Evolutionary conservation across 2,113 vertebrate genomes (phyloP).

Genomic region (Thomomys bottae): DNA sequence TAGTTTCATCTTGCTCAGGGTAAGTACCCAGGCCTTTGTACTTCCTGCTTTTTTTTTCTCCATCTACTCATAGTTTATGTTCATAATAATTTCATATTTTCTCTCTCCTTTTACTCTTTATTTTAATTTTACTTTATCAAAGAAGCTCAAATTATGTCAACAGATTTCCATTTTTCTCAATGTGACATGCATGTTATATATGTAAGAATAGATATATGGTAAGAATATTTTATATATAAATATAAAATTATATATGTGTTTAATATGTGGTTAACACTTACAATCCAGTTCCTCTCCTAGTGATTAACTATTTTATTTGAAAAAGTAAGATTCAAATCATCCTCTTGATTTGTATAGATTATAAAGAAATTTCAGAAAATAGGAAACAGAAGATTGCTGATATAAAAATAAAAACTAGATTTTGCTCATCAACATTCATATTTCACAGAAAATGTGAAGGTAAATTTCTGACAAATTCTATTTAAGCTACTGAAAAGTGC

Average conservation of each 20-base stretch:
- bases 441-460: neutral
- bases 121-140: too few species aligned
- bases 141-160: too few species aligned
- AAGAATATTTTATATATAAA: too few species aligned
- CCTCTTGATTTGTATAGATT: neutral
- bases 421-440: neutral
- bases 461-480: neutral
- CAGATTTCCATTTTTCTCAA: too few species aligned
- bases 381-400: neutral
- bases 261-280: too few species aligned
- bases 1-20: neutral
- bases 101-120: neutral
- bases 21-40: neutral
- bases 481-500: too few species aligned
- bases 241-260: too few species aligned
- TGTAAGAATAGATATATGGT: too few species aligned
- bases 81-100: neutral
- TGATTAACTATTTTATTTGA: neutral
- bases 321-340: neutral
- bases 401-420: neutral
- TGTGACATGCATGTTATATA: too few species aligned
- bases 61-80: neutral
- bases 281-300: neutral
- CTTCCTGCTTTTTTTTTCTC: neutral
- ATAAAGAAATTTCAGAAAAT: neutral